Evolutionary conservation across 2,113 vertebrate genomes (phyloP), one percentile per base, ranked within the genome.

Genomic region (Larimichthys crocea): DNA sequence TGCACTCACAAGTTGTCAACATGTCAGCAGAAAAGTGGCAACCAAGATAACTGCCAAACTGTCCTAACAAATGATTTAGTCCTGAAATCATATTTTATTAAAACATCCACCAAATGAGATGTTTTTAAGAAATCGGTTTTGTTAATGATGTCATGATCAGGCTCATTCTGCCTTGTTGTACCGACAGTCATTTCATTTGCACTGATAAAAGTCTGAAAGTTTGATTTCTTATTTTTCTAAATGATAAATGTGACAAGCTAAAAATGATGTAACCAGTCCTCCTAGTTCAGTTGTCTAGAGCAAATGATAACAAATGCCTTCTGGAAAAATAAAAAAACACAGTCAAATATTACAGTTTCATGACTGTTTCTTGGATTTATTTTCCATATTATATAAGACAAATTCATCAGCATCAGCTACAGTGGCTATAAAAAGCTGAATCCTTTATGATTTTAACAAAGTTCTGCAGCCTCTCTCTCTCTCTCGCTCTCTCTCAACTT

Each of bases 1-100:
- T 85, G 80, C 49, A 11, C 57, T 67, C 85, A 76, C 46, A 83
- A 76, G 75, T 86, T 11, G 72, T 86, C 26, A n/a, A 4, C 31
- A 10, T 44, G 46, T 62, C 26, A 26, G 26, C 3, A 29, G 3
- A 49, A 67, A 2, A 49, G 24, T 50, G 16, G 17, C 10, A 24
- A 6, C 35, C 10, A 67, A 52, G 5, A 31, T 31, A 14, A 65
- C 22, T 35, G 35, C 35, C 6, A 7, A 35, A 40, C 35, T 9
- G 35, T 40, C 35, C 35, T 40, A 40, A 8, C 35, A 40, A 40
- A 40, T 40, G 35, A 40, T 40, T 40, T 40, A 9, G 35, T 40
- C 35, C 8, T 40, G 2, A 40, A 40, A 40, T 40, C 7, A 40
- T 40, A 40, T 40, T 40, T 40, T 40, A 40, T 9, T 9, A 40